Evolutionary conservation across 2,797 vertebrate species (phyloP), one percentile per base, ranked within the genome.

Genomic region (Spizella passerina): DNA sequence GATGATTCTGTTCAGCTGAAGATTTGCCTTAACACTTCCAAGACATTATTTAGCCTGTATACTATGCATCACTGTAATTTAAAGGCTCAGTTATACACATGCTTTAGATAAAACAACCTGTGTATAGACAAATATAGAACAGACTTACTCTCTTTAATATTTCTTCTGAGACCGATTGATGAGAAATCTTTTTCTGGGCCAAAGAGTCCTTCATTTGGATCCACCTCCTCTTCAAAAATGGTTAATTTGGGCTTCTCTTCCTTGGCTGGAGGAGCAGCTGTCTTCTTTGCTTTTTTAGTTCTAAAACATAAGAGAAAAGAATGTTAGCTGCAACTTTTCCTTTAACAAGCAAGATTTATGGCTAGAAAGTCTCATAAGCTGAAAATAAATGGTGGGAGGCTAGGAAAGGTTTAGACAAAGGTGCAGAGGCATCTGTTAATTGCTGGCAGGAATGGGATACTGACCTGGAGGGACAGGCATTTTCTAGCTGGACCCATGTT

Each of bases 171-270:
- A 83, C 82, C 38, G 29, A 9, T 1, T 1, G 93, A 57, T 26
- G 85, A 72, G n/a, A 72, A 91, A 88, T 86, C 93, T 70, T 85
- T 79, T 49, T 91, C 95, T 20, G 94, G 95, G 69, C 96, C 87
- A 59, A 98, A 98, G 14, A 98, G 96, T 24, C 90, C 98, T 61
- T 97, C 94, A 5, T 98, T 97, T 19, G 96, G 85, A 94, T 98
- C 97, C 4, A 78, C 76, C 66, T 98, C 98, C 32, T 98, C 98
- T 63, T 98, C 98, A 93, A 98, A 99, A 96, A 98, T 96, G 39
- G 93, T 97, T 79, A 97, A 92, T 71, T 96, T 96, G 38, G 95
- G 84, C 4, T 95, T 97, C 22, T 88, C 72, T 60, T 96, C 79
- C 59, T 81, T 95, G 27, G 24, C 11, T 90, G 85, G 71, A 77